Evolutionary conservation across 2,113 vertebrate genomes (phyloP).

Genomic region (Rutilus rutilus): DNA sequence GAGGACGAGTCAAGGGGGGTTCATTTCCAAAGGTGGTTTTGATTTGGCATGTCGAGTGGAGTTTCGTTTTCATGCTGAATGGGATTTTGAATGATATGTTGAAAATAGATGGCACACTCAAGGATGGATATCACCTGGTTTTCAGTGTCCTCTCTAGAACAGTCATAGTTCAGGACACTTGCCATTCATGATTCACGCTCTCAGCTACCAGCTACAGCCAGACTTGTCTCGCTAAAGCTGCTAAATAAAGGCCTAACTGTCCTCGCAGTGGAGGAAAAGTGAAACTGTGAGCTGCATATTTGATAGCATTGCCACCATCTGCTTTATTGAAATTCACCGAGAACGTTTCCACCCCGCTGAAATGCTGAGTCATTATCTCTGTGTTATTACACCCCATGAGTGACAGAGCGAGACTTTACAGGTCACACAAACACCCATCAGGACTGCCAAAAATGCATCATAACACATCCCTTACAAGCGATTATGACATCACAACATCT

Average conservation of each 20-base stretch:
- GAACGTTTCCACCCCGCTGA: slow-evolving; percentile 15
- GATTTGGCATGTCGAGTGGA: not conserved
- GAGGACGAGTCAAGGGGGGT: slow-evolving; percentile 11
- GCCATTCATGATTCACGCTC: not conserved
- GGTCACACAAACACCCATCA: slow-evolving; percentile 55
- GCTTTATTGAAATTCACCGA: slow-evolving; percentile 67
- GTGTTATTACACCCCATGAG: slow-evolving; percentile 58
- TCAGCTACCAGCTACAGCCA: not conserved
- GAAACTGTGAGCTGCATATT: slow-evolving; percentile 30
- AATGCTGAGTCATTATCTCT: slow-evolving; percentile 73
- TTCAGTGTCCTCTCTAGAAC: not conserved
- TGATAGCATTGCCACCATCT: slow-evolving; percentile 58
- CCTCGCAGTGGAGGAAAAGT: slow-evolving; percentile 11
- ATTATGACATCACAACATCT: slow-evolving; percentile 59
- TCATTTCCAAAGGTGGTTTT: slow-evolving; percentile 5
- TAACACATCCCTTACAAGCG: slow-evolving; percentile 7
- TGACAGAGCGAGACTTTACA: slow-evolving; percentile 62
- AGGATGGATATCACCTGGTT: slow-evolving; percentile 8
- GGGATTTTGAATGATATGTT: slow-evolving; percentile 22
- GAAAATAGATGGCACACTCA: slow-evolving; percentile 11
- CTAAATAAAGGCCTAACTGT: slow-evolving; percentile 39
- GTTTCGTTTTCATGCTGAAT: slow-evolving; percentile 19
- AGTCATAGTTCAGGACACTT: not conserved
- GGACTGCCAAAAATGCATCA: slow-evolving; percentile 48
- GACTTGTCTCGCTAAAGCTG: slow-evolving; percentile 5